Conservation (phyloP, 1,140 invertebrate genomes). For the Lordiphosa clarofinis region DNA sequence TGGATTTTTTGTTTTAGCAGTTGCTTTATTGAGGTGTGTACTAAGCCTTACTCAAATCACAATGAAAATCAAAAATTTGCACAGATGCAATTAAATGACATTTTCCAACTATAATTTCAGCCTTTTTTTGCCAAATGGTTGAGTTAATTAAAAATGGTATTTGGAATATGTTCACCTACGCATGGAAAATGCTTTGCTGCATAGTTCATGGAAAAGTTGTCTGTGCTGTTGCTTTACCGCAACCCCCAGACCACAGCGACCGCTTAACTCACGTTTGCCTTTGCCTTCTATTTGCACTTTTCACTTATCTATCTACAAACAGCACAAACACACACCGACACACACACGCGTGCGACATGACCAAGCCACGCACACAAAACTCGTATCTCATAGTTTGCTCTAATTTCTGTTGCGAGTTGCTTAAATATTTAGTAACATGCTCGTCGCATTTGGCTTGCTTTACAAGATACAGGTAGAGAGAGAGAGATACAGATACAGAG, state of each 20-base stretch:
- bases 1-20: too few species aligned
- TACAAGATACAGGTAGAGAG: slow-evolving; percentile 27
- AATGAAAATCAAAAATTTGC: too few species aligned
- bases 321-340: slow-evolving; percentile 14
- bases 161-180: slow-evolving; percentile 7
- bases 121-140: neutral
- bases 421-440: slow-evolving; percentile 73
- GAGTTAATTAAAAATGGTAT: slow-evolving; percentile 38
- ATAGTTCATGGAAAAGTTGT: slow-evolving; percentile 32
- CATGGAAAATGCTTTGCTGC: slow-evolving; percentile 9
- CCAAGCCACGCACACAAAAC: slow-evolving; percentile 20
- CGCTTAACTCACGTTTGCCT: slow-evolving; percentile 38
- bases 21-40: too few species aligned
- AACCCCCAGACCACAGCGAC: slow-evolving; percentile 1
- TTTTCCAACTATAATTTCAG: too few species aligned
- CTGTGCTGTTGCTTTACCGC: neutral
- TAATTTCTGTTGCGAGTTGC: slow-evolving; percentile 66
- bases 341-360: slow-evolving; percentile 5
- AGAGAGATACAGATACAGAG: slow-evolving; percentile 21
- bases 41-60: too few species aligned
- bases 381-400: slow-evolving; percentile 58
- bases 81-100: too few species aligned
- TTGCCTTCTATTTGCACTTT: slow-evolving; percentile 65
- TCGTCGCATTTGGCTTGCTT: slow-evolving; percentile 27
- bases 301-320: slow-evolving; percentile 50